Evolutionary conservation across 2,888 invertebrate species (phyloP), one percentile per base, ranked within the genome.

Genomic region (Drosophila meridionalis): DNA sequence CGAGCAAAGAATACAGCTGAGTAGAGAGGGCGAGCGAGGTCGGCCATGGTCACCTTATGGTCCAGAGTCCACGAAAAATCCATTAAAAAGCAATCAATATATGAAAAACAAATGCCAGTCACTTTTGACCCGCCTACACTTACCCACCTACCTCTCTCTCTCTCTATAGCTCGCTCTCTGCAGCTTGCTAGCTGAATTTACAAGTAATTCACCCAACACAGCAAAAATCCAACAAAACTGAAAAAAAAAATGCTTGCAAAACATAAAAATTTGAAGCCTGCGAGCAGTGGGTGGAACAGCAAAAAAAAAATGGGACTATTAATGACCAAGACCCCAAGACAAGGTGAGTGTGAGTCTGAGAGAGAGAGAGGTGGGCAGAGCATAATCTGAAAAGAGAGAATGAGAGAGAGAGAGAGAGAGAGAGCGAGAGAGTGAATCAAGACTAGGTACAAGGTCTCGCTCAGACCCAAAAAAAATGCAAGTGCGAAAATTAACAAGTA

Each of bases 41-140:
- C 20, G 5, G 26, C 8, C 26, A 1, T 45, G 66, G 58, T 45
- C 65, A 75, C 80, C 86, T 85, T 81, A 82, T 87, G 86, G 74
- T 52, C 66, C 56, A 53, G 57, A 78, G 76, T 73, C 67, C 65
- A 80, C 80, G 65, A 73, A 86, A 87, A 85, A 89, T 87, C 89
- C 89, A 89, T 87, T 87, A 89, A 89, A 87, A 87, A 89, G 85
- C 87, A 89, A 87, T 87, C 87, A 87, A 87, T 87, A 89, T 87
- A 80, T 87, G 89, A 79, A 87, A 81, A 89, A 82, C 84, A 89
- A 84, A 76, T 80, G 87, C 87, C 82, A 86, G 80, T 87, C 89
- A 89, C 85, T 76, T 71, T 68, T 69, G 48, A 42, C 53, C 12
- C n/a, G 34, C n/a, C 56, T 42, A 30, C 30, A 55, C 55, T 53